Evolutionary conservation across 2,888 invertebrate species (phyloP).

Genomic region (Limulus polyphemus): DNA sequence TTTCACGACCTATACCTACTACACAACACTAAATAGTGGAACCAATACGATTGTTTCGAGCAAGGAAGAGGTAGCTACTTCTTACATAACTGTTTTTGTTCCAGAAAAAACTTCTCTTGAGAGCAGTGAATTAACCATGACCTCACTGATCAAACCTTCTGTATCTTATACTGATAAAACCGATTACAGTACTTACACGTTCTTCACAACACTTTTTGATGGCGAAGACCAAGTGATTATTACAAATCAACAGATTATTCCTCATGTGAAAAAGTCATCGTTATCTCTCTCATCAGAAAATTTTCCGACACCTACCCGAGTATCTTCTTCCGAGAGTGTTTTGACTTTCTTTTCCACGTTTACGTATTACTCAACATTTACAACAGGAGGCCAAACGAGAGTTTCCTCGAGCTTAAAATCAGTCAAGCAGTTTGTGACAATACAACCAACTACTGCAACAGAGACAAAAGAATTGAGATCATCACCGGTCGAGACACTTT

Average conservation of each 20-base stretch:
- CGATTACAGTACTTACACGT: conserved; percentile 62
- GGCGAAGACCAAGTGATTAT: conserved; percentile 41
- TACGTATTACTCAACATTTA: conserved; percentile 67
- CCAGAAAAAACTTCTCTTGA: conserved; percentile 12
- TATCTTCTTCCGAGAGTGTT: neutral
- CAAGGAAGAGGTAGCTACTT: conserved; percentile 25
- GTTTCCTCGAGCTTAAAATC: no score
- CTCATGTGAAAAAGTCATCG: conserved; percentile 21
- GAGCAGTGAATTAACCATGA: neutral
- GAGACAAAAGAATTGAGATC: no score
- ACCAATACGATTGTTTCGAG: conserved; percentile 26
- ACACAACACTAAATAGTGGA: conserved; percentile 28
- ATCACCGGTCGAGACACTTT: no score
- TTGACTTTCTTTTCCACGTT: conserved; percentile 64
- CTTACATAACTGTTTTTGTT: conserved; percentile 26
- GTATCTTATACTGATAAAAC: conserved; percentile 37
- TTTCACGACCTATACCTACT: conserved; percentile 28
- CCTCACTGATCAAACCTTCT: neutral
- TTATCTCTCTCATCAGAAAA: conserved; percentile 11
- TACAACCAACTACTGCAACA: no score
- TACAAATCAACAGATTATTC: conserved; percentile 23
- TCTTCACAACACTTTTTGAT: conserved; percentile 66
- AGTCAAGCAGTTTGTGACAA: no score
- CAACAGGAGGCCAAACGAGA: conserved; percentile 48
- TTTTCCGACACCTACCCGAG: neutral